Conservation (phyloP, 2,113 vertebrate genomes). For the Nannospalax galili region DNA sequence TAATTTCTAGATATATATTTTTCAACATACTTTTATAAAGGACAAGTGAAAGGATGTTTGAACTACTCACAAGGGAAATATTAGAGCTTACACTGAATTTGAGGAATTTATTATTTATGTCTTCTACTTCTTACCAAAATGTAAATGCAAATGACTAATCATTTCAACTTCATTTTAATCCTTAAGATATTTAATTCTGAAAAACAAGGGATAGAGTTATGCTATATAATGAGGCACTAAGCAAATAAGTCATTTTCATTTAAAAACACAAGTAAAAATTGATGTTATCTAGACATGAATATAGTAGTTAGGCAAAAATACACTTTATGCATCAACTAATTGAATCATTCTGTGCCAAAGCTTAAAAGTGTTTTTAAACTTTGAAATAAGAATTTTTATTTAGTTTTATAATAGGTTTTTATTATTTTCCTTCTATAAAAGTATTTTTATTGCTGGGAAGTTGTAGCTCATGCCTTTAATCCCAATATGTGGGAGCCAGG, state of each 20-base stretch:
- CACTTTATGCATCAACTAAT: not conserved
- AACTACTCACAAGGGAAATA: not conserved
- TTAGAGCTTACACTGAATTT: not conserved
- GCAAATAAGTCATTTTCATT: not conserved
- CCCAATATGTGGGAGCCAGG: no score
- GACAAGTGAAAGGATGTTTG: not conserved
- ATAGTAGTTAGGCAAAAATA: not conserved
- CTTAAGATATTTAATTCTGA: not conserved
- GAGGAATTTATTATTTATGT: not conserved
- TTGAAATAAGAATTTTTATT: not conserved
- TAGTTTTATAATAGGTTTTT: not conserved
- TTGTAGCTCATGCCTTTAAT: no score
- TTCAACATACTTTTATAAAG: conserved; percentile 31
- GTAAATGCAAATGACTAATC: not conserved
- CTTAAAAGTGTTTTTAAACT: not conserved
- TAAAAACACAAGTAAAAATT: not conserved
- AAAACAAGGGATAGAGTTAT: not conserved
- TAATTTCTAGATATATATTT: not conserved
- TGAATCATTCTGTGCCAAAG: not conserved
- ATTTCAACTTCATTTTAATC: not conserved
- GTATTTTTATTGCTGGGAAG: no score
- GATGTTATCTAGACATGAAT: not conserved
- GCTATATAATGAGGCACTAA: not conserved
- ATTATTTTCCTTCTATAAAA: not conserved
- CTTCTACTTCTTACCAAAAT: not conserved